phyloP scores from a whole-genome alignment of 2,888 invertebrate species.

The Tupiocoris notatus region DNA sequence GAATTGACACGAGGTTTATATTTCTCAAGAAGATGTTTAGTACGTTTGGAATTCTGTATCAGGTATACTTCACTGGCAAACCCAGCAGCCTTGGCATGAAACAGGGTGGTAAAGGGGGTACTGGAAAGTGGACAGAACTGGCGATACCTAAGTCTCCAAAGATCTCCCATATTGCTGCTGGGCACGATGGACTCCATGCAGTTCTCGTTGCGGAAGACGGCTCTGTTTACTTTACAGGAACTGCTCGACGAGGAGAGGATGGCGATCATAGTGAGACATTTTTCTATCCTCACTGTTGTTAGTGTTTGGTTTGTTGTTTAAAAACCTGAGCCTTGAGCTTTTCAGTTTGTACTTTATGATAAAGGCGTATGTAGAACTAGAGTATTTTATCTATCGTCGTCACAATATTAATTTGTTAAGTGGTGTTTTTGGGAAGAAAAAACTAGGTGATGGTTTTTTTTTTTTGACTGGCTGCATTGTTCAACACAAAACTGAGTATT shows the following conservation, averaged over 20 bases:
- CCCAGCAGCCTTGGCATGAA: slow-evolving; percentile 83
- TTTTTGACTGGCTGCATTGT: too few relatives aligned
- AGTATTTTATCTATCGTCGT: too few relatives aligned
- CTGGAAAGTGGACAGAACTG: slow-evolving; percentile 57
- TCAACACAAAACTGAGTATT: too few relatives aligned
- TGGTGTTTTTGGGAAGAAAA: too few relatives aligned
- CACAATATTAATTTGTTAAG: too few relatives aligned
- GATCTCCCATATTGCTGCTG: slow-evolving; percentile 77
- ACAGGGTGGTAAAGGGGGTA: slow-evolving; percentile 52
- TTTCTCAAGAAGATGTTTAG: too few relatives aligned
- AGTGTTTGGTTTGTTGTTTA: too few relatives aligned
- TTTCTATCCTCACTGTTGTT: not conserved
- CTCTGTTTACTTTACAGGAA: slow-evolving; percentile 78
- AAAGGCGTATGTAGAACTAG: too few relatives aligned
- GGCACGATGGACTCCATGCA: slow-evolving; percentile 92
- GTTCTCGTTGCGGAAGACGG: slow-evolving; percentile 91
- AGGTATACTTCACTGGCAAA: slow-evolving; percentile 85
- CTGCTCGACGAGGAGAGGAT: slow-evolving; percentile 89
- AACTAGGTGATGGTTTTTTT: too few relatives aligned
- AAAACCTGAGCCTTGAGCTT: too few relatives aligned
- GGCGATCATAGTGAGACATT: slow-evolving; percentile 74
- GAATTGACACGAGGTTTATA: not conserved
- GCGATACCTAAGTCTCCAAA: slow-evolving; percentile 70
- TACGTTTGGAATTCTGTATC: too few relatives aligned
- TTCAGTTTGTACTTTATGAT: too few relatives aligned